Base-by-base conservation (phyloP, 1,140 invertebrate species). In the Pseudomyrmex concolor region DNA sequence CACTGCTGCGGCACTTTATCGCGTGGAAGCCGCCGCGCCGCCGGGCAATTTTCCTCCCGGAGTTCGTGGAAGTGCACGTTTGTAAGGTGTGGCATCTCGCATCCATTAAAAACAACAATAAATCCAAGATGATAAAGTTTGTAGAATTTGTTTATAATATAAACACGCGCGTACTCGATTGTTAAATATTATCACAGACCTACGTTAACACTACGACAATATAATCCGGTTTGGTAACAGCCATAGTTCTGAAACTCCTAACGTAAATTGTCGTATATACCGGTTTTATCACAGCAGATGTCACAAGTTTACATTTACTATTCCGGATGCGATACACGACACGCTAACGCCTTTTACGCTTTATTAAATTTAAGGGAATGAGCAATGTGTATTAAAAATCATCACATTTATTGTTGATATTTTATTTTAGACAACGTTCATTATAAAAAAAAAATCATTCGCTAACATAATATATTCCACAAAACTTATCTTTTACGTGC, bases 371-470 rank as follows among this genome's bases (percentile, higher is more conserved):
- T 57, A 22, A 22, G 34, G 34, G 5, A 68, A 48, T 8, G n/a
- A 59, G 3, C 13, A 1, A 43, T 25, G n/a, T 2, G 7, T 54
- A 25, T 9, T n/a, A 67, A 78, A 77, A 48, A 7, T 3, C 19
- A 34, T 34, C 5, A 34, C 5, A 34, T 25, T 45, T 45, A 19
- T 43, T 54, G 22, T 1, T 19, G 22, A 70, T 25, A 48, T 50
- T 34, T 34, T 3, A n/a, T 78, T 78, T 78, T 5, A 78, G 70
- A 70, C 25, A 70, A 78, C 57, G 22, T 78, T 78, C 70, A 78
- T 78, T 78, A 43, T 78, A 78, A 57, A 78, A 51, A 25, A 25
- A 25, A 78, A 78, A 34, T 77, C 17, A 77, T 67, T 7, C 13
- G 4, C 51, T 78, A 78, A 78, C 64, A 68, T 48, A 57, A 68